These are phyloP conservation scores for Tribolium freemani DNA, from an alignment of 2,888 invertebrate species.

Conservation along the genomic window DNA sequence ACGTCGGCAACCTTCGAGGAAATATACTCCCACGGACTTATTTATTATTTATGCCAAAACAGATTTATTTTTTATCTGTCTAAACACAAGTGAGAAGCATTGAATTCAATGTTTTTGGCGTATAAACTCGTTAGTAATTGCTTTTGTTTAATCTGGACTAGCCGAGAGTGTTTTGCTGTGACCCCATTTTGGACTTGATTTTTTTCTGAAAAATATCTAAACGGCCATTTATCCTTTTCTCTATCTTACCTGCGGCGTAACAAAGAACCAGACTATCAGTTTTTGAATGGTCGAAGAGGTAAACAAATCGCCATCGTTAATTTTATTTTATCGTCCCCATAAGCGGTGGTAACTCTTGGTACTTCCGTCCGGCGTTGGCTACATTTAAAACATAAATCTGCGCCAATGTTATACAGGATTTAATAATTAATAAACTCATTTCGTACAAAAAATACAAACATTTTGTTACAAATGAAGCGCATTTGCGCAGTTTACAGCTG, in stretches of 20 bases:
- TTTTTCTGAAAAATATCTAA: background rate
- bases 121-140: too few relatives aligned
- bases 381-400: conserved; percentile 17
- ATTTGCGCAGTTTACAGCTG: conserved; percentile 41
- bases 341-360: conserved; percentile 19
- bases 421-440: conserved; percentile 22
- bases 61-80: too few relatives aligned
- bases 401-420: conserved; percentile 2
- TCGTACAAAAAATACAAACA: background rate
- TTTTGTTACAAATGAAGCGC: conserved; percentile 4
- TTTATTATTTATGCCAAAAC: too few relatives aligned
- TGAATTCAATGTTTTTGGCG: too few relatives aligned
- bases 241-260: conserved; percentile 13
- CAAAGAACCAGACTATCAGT: conserved; percentile 8
- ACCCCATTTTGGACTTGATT: background rate
- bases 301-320: conserved; percentile 28
- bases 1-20: too few relatives aligned
- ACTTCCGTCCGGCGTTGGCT: conserved; percentile 13
- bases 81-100: too few relatives aligned
- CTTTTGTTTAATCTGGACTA: too few relatives aligned
- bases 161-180: too few relatives aligned
- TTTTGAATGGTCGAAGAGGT: conserved; percentile 17
- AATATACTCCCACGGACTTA: too few relatives aligned
- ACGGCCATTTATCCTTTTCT: background rate
- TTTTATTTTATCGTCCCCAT: conserved; percentile 30